Conservation (phyloP, 64 coral and sea anemone species). For the Stylophora pistillata region DNA sequence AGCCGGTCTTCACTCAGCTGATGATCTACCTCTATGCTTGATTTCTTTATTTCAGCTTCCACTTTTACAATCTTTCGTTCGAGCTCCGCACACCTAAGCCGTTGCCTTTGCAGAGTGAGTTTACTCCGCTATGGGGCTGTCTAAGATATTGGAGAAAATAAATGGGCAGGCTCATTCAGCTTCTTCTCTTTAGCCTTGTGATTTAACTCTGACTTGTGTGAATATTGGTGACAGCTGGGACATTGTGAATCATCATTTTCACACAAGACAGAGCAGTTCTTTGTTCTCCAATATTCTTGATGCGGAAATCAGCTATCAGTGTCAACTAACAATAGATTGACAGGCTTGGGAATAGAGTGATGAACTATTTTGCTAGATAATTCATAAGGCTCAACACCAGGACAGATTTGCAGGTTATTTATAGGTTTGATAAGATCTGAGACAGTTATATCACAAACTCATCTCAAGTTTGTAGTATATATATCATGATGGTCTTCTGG, state of each 20-base stretch:
- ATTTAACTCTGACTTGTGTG: conserved; percentile 3
- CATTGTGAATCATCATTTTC: background rate
- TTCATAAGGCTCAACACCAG: too few relatives aligned
- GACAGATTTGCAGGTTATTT: too few relatives aligned
- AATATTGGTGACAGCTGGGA: conserved; percentile 18
- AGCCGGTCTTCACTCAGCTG: conserved; percentile 17
- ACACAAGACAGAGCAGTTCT: conserved; percentile 14
- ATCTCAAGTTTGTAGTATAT: conserved; percentile 42
- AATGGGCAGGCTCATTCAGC: conserved; percentile 31
- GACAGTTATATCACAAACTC: conserved; percentile 34
- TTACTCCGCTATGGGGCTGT: conserved; percentile 34
- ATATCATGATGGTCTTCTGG: conserved; percentile 67
- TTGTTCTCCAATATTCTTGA: conserved; percentile 38
- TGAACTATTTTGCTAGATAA: conserved; percentile 9
- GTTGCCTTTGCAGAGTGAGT: conserved; percentile 31
- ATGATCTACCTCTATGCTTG: conserved; percentile 19
- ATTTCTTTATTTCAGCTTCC: conserved; percentile 38
- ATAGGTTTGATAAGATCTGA: conserved; percentile 60
- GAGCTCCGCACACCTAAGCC: conserved; percentile 51
- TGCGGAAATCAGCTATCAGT: conserved; percentile 19
- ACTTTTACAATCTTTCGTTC: conserved; percentile 26
- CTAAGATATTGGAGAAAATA: conserved; percentile 32
- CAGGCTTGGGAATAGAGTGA: conserved; percentile 41
- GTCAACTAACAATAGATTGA: conserved; percentile 32
- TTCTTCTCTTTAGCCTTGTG: conserved; percentile 42